These are phyloP conservation scores for Sorex fumeus DNA, from an alignment of 2,113 vertebrate species.

Conservation along the genomic window DNA sequence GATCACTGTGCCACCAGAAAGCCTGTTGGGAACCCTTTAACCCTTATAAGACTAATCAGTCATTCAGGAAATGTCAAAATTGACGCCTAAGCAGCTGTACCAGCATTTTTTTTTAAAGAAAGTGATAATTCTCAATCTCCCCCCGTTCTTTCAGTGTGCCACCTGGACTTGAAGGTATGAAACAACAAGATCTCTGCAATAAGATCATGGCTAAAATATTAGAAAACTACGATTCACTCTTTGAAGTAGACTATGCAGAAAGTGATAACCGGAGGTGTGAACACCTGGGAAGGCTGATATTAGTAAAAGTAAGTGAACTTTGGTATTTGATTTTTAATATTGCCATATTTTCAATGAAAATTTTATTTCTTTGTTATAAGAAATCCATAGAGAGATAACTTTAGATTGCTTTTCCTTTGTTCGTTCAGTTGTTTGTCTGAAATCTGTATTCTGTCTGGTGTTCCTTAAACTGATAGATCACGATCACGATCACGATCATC, in stretches of 20 bases:
- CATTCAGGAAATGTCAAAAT: constrained; percentile 43
- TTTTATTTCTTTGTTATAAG: constrained; percentile 48
- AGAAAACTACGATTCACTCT: constrained; percentile 92
- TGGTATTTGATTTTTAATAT: constrained; percentile 61
- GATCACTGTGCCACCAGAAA: not conserved
- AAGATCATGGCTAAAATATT: constrained; percentile 94
- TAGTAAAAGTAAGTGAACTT: constrained; percentile 91
- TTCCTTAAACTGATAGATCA: constrained; percentile 16
- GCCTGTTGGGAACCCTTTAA: not conserved
- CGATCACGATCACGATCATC: no score
- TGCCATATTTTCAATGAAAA: constrained; percentile 39
- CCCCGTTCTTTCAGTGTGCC: constrained; percentile 89
- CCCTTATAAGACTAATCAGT: not conserved
- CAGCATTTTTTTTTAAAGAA: not conserved
- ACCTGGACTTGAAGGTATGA: constrained; percentile 93
- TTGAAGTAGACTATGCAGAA: constrained; percentile 87
- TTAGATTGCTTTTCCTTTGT: constrained; percentile 1
- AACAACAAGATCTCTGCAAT: constrained; percentile 95
- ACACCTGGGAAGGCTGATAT: constrained; percentile 86
- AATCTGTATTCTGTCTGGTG: not conserved
- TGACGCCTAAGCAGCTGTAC: not conserved
- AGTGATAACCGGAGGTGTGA: constrained; percentile 82
- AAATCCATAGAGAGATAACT: not conserved
- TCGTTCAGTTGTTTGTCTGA: constrained; percentile 47
- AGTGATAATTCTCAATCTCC: constrained; percentile 18